Conservation (phyloP, 92 coral and sea anemone genomes). For the Zoanthus sociatus region DNA sequence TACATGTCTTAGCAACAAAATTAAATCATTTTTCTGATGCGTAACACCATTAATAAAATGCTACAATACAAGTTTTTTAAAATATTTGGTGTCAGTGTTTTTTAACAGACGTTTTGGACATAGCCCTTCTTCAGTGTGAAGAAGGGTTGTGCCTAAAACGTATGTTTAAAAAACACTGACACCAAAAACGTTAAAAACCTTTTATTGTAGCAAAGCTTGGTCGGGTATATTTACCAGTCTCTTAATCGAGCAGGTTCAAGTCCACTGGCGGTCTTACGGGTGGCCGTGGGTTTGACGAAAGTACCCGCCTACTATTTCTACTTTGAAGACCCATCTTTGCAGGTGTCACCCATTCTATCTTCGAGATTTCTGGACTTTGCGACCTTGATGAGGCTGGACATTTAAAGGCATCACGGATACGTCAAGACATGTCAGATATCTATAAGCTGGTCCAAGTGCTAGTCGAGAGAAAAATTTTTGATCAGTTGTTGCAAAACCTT, state of each 20-base stretch:
- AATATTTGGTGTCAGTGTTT: too few species aligned
- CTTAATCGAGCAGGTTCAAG: conserved; percentile 32
- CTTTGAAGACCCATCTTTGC: neutral
- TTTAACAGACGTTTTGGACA: too few species aligned
- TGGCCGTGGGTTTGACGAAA: neutral
- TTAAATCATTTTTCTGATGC: too few species aligned
- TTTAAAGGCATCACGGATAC: neutral
- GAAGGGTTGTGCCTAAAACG: too few species aligned
- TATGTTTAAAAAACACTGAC: too few species aligned
- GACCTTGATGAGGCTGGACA: neutral
- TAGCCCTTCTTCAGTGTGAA: too few species aligned
- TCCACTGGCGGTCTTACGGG: conserved; percentile 4
- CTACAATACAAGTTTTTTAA: too few species aligned
- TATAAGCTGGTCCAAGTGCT: conserved; percentile 8
- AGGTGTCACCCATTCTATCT: conserved; percentile 3
- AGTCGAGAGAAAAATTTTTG: neutral
- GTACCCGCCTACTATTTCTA: neutral
- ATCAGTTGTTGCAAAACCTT: too few species aligned
- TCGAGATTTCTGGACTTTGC: neutral
- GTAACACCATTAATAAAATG: too few species aligned
- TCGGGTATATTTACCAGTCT: conserved; percentile 36
- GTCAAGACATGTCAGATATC: conserved; percentile 7
- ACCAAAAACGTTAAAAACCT: too few species aligned
- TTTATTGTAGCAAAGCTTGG: conserved; percentile 1
- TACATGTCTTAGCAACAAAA: too few species aligned